Evolutionary conservation across 2,113 vertebrate species (phyloP).

Genomic region (Papio anubis): DNA sequence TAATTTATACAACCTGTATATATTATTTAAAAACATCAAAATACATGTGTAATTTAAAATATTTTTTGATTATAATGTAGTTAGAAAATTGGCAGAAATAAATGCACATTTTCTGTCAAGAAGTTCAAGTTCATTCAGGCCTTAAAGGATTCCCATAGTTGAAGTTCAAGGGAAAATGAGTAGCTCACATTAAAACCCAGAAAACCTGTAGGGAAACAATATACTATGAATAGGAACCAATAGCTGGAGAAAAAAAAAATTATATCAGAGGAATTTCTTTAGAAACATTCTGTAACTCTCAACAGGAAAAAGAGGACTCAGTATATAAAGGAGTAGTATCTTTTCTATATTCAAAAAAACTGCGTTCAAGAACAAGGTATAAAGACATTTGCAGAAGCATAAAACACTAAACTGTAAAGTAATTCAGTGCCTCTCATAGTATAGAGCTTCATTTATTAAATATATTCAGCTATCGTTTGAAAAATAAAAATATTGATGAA

Average conservation of each 20-base stretch:
- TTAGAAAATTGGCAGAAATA: neutral
- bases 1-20: neutral
- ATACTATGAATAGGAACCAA: neutral
- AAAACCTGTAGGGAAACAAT: neutral
- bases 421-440: neutral
- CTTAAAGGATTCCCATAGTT: neutral
- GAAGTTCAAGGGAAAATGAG: neutral
- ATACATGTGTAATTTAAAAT: neutral
- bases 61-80: neutral
- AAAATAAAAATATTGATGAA: neutral
- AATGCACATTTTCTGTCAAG: neutral
- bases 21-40: neutral
- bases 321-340: neutral
- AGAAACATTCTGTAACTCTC: neutral
- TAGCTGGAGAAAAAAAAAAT: neutral
- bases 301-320: neutral
- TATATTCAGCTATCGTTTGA: neutral
- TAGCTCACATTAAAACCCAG: neutral
- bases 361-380: neutral
- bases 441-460: neutral
- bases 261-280: neutral
- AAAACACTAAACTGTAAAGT: neutral
- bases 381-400: neutral
- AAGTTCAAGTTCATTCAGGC: neutral
- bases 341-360: neutral